Evolutionary conservation across 2,113 vertebrate species (phyloP), one percentile per base, ranked within the genome.

Genomic region (Corythornis cristatus): DNA sequence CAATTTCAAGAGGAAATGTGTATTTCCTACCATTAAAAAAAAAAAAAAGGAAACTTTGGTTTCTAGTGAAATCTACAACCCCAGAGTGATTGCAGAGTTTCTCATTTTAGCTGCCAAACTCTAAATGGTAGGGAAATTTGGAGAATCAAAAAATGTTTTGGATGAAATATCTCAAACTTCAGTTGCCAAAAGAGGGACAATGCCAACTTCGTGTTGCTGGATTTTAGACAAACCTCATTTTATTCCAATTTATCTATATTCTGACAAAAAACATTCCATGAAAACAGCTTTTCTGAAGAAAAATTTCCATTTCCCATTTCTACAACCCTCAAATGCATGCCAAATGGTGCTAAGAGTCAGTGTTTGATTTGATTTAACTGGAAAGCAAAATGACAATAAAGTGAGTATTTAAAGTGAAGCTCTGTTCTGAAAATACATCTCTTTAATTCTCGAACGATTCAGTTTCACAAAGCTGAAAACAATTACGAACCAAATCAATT

Each of bases 401-500:
- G 22, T 0, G 60, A 94, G 77, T 85, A 88, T 83, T 95, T 90
- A 28, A 96, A 96, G 90, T 64, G 83, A 46, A 83, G 72, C 33
- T 77, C 92, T 87, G 85, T 37, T 94, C 96, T 95, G 95, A 93
- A 96, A 94, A 95, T 96, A 89, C 4, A 95, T 86, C 85, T 51
- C 45, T 46, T 85, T 76, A 76, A 89, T 35, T 43, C 76, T 83
- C 20, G 77, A 94, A 93, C 1, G 83, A 46, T 74, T 91, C 40
- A n/a, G 20, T 62, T 86, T 89, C 83, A 74, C 72, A 88, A 64
- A 77, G 76, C 96, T 96, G 96, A 83, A 94, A 96, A 80, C 90
- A 96, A 96, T 96, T 96, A 96, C 2, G 60, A 83, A 62, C 50
- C 33, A 57, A 96, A 89, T 96, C 93, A 93, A 91, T 83, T 94